Percentiles rank a stretch among this genome's conserved stretches.
Evolutionary conservation across 2,113 vertebrate genomes (phyloP).

Genomic region (Anseranas semipalmata): DNA sequence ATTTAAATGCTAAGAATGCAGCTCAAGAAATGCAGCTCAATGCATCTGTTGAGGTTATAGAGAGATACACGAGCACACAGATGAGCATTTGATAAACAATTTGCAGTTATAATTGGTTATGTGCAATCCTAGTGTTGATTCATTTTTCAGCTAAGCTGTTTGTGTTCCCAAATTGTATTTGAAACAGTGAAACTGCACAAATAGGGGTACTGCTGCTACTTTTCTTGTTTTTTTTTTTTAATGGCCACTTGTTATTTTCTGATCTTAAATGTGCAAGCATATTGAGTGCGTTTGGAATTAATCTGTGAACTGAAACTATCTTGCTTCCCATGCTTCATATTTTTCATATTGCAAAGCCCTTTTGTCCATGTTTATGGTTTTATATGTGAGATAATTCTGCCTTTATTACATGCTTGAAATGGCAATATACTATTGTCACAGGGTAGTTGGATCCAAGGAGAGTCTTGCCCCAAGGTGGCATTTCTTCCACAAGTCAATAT

Average conservation of each 20-base stretch:
- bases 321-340: background rate
- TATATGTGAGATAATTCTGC: background rate
- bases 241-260: background rate
- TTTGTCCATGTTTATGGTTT: slow-evolving; percentile 22
- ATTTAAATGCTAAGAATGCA: background rate
- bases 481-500: background rate
- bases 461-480: background rate
- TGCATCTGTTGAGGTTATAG: background rate
- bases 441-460: background rate
- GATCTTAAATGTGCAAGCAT: background rate
- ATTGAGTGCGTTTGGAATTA: background rate
- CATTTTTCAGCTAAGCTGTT: background rate
- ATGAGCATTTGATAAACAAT: background rate
- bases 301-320: slow-evolving; percentile 3
- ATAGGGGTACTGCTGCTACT: background rate
- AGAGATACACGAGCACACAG: background rate
- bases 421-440: slow-evolving; percentile 28
- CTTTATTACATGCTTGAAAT: slow-evolving; percentile 25
- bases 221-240: slow-evolving; percentile 40
- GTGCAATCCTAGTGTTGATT: background rate
- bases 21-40: background rate
- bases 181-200: background rate
- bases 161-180: background rate
- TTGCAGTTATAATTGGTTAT: background rate
- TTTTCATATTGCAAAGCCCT: background rate